phyloP scores from a whole-genome alignment of 2,113 vertebrate species.

The Anguilla rostrata region DNA sequence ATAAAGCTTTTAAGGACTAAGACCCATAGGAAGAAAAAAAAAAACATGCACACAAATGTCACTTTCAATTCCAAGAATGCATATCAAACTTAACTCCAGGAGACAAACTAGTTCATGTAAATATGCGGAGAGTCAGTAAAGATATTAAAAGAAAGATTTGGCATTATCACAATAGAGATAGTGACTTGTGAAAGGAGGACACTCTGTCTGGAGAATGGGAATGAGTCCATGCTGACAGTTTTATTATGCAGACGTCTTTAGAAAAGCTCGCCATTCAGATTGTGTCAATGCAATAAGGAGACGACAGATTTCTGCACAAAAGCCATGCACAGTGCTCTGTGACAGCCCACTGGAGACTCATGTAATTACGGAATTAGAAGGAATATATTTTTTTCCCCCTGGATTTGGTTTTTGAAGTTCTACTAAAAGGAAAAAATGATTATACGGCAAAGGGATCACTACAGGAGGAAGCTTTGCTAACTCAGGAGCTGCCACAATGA shows the following conservation, averaged over 20 bases:
- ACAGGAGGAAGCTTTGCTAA: neutral
- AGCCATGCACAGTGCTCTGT: conserved; percentile 52
- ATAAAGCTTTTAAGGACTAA: neutral
- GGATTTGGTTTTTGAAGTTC: neutral
- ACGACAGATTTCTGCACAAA: conserved; percentile 46
- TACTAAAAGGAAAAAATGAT: neutral
- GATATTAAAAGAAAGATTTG: conserved; percentile 46
- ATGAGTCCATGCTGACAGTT: conserved; percentile 52
- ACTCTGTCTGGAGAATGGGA: conserved; percentile 50
- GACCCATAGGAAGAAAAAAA: neutral
- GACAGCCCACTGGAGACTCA: conserved; percentile 17
- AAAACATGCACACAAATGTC: neutral
- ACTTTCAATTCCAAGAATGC: neutral
- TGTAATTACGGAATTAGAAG: neutral
- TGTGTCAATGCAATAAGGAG: conserved; percentile 51
- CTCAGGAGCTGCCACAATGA: neutral
- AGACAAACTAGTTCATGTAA: neutral
- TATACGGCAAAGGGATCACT: neutral
- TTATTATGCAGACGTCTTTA: conserved; percentile 52
- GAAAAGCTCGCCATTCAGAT: conserved; percentile 46
- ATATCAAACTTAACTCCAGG: neutral
- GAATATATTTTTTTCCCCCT: neutral
- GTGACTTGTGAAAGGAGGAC: conserved; percentile 13
- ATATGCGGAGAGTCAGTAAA: conserved; percentile 27
- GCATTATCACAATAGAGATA: conserved; percentile 33